Evolutionary conservation across 2,888 invertebrate species (phyloP).

Genomic region (Pyrgus malvae): DNA sequence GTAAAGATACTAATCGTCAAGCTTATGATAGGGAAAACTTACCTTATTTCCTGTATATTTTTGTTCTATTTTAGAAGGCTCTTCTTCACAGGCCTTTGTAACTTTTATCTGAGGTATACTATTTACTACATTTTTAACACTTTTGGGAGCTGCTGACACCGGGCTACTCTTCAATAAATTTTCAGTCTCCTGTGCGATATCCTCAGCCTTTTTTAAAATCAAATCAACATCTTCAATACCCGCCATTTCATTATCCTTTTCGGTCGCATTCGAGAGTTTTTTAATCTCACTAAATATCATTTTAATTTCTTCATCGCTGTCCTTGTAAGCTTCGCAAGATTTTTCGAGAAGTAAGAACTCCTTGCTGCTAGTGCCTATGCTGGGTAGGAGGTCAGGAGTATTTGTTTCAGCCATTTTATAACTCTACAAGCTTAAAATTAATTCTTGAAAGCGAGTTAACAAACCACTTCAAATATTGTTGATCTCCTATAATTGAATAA

Average conservation of each 20-base stretch:
- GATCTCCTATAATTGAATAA: too few species aligned
- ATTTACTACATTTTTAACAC: constrained; percentile 35
- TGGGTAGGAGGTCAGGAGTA: constrained; percentile 49
- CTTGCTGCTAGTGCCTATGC: constrained; percentile 65
- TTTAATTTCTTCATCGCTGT: constrained; percentile 83
- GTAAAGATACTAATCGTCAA: too few species aligned
- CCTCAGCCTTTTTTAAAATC: constrained; percentile 71
- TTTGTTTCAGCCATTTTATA: constrained; percentile 44
- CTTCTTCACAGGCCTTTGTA: constrained; percentile 55
- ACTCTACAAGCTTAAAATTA: neutral
- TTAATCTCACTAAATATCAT: constrained; percentile 87
- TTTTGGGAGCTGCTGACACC: constrained; percentile 39
- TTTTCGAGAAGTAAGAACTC: constrained; percentile 71
- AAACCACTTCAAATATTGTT: too few species aligned
- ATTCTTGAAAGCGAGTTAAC: too few species aligned
- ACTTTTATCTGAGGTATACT: constrained; percentile 66
- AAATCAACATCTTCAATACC: constrained; percentile 69
- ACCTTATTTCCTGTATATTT: constrained; percentile 46
- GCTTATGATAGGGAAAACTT: too few species aligned
- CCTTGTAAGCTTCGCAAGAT: constrained; percentile 65
- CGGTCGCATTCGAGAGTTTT: constrained; percentile 67
- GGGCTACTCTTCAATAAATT: constrained; percentile 64
- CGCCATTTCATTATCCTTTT: constrained; percentile 49
- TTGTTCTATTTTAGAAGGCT: constrained; percentile 40
- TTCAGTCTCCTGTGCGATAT: constrained; percentile 65